Evolutionary conservation across 2,797 vertebrate species (phyloP), one percentile per base, ranked within the genome.

Genomic region (Nyctibius grandis): DNA sequence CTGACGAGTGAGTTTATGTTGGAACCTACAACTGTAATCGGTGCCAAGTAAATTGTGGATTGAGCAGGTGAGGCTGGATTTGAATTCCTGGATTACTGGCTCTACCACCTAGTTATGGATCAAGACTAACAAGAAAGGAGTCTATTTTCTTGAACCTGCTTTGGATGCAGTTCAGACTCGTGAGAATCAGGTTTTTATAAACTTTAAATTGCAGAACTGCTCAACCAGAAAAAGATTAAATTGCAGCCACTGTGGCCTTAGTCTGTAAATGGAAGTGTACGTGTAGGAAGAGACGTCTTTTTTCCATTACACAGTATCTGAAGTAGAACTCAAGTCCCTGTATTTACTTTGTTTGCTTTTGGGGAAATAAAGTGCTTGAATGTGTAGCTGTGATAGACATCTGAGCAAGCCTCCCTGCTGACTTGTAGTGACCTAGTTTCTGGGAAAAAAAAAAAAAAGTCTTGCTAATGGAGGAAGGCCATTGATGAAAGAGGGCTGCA

Each of bases 351-450:
- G 63, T 91, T 90, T 75, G 93, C 64, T 80, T 61, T 64, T 44
- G 57, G 59, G 77, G 51, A 44, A 68, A 77, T 40, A 9, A 85
- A 87, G 59, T 18, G 38, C 57, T 21, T 19, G 42, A 57, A 40
- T 33, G 63, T 25, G 67, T 64, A 59, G 80, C 80, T 45, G 68
- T 64, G 91, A 53, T 54, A 84, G 85, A 53, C 56, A 68, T 69
- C 57, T 9, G 68, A 95, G 72, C 10, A 11, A 54, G 65, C 68
- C 76, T 53, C 2, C 51, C 44, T 50, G 69, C 81, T 85, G 92
- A 7, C 69, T 92, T 17, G 76, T 19, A 90, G 54, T 82, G 93
- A 89, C 94, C 90, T 88, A 89, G 80, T 92, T 95, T 95, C 88
- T 86, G 83, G 60, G 7, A 2, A 15, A 69, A 64, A 70, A 23